Evolutionary conservation across 2,888 invertebrate genomes (phyloP).

Genomic region (Oscheius sp.): DNA sequence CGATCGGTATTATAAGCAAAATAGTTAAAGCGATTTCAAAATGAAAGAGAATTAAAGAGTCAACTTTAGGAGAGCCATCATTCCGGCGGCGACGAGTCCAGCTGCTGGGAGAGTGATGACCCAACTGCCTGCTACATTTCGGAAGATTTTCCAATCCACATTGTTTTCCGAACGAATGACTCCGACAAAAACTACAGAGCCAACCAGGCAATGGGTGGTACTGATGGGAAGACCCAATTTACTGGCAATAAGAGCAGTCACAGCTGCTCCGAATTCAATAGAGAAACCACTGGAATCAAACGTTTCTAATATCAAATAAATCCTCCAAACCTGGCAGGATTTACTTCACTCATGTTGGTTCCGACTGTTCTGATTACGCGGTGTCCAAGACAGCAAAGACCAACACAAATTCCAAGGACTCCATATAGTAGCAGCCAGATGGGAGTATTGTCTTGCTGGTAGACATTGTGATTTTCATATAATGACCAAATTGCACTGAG

Average conservation of each 20-base stretch:
- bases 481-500: slow-evolving; percentile 91
- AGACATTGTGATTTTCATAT: slow-evolving; percentile 81
- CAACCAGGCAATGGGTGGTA: slow-evolving; percentile 98
- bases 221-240: slow-evolving; percentile 95
- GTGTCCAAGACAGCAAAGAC: slow-evolving; percentile 93
- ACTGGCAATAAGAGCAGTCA: slow-evolving; percentile 93
- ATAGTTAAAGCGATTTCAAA: background rate
- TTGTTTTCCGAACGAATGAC: slow-evolving; percentile 78
- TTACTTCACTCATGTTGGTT: slow-evolving; percentile 92
- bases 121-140: slow-evolving; percentile 97
- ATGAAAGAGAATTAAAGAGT: background rate
- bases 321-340: slow-evolving; percentile 86
- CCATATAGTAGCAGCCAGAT: slow-evolving; percentile 89
- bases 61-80: slow-evolving; percentile 15
- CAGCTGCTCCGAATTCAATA: slow-evolving; percentile 92
- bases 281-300: slow-evolving; percentile 84
- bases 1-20: background rate
- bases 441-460: slow-evolving; percentile 85
- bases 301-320: background rate
- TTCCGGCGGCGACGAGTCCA: slow-evolving; percentile 19
- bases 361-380: slow-evolving; percentile 95
- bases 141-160: slow-evolving; percentile 74
- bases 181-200: slow-evolving; percentile 94
- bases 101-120: slow-evolving; percentile 88
- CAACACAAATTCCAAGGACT: slow-evolving; percentile 90